A percentile compares a stretch with the other conserved stretches of the same genome.
Evolutionary conservation across 1,140 invertebrate genomes (phyloP).

Genomic region (Musca domestica): DNA sequence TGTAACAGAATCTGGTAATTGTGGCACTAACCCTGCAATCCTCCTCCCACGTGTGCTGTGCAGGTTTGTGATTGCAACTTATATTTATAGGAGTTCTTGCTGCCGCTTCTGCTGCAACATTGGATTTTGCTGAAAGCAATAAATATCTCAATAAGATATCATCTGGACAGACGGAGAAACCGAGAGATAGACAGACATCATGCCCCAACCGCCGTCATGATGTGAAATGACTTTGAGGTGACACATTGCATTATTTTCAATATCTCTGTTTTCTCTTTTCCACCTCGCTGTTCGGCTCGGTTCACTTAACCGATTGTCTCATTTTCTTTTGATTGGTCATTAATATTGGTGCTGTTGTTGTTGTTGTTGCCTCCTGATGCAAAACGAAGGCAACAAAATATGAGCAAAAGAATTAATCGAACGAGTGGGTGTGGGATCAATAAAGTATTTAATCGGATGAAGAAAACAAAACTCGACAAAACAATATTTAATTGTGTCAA

Average conservation of each 20-base stretch:
- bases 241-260: slow-evolving; percentile 8
- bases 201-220: neutral
- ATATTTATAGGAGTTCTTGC: neutral
- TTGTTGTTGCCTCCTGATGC: neutral
- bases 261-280: too few relatives aligned
- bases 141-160: slow-evolving; percentile 22
- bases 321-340: neutral
- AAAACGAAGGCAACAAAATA: neutral
- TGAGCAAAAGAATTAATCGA: slow-evolving; percentile 7
- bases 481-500: too few relatives aligned
- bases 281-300: too few relatives aligned
- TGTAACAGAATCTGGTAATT: neutral
- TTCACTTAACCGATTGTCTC: neutral
- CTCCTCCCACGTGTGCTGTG: neutral
- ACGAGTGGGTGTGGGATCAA: neutral
- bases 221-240: slow-evolving; percentile 9
- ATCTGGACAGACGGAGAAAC: neutral
- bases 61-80: neutral
- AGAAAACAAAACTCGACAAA: too few relatives aligned
- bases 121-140: slow-evolving; percentile 15
- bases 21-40: neutral
- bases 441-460: too few relatives aligned
- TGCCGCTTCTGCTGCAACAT: neutral
- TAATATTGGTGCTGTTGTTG: neutral
- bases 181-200: slow-evolving; percentile 3